Evolutionary conservation across 2,113 vertebrate species (phyloP).

Genomic region (Boleophthalmus pectinirostris): DNA sequence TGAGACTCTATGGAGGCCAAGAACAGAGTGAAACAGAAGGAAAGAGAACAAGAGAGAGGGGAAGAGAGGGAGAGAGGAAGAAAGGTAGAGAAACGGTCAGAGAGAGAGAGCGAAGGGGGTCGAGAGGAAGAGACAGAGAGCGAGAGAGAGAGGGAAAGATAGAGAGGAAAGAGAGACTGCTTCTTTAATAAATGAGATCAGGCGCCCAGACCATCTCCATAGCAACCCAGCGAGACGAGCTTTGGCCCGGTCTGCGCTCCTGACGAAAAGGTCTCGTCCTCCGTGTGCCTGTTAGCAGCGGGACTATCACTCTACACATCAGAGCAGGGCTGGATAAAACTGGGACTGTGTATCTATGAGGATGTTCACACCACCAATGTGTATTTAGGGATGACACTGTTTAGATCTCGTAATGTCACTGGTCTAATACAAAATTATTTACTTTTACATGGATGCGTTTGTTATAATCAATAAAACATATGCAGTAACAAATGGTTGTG

Average conservation of each 20-base stretch:
- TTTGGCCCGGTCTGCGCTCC: constrained; percentile 68
- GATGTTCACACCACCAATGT: not conserved
- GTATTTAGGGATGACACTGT: not conserved
- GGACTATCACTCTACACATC: constrained; percentile 24
- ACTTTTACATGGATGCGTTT: not conserved
- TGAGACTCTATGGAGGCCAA: constrained; percentile 55
- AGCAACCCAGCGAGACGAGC: constrained; percentile 75
- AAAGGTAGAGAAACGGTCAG: constrained; percentile 43
- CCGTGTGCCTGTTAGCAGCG: constrained; percentile 25
- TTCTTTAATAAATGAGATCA: constrained; percentile 79
- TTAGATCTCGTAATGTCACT: not conserved
- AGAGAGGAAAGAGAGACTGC: constrained; percentile 45
- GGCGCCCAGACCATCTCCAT: constrained; percentile 74
- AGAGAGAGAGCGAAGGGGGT: constrained; percentile 5
- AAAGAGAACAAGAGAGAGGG: constrained; percentile 34
- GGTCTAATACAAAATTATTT: not conserved
- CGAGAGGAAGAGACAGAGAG: constrained; percentile 30
- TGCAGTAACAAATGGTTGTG: too few species aligned
- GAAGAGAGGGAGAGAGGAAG: constrained; percentile 31
- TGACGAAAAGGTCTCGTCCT: constrained; percentile 62
- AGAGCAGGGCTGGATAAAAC: not conserved
- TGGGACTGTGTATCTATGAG: not conserved
- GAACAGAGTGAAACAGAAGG: not conserved
- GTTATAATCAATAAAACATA: not conserved
- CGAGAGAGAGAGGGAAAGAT: constrained; percentile 35